Evolutionary conservation across 2,797 vertebrate species (phyloP), one percentile per base, ranked within the genome.

Genomic region (Cottoperca gobio): DNA sequence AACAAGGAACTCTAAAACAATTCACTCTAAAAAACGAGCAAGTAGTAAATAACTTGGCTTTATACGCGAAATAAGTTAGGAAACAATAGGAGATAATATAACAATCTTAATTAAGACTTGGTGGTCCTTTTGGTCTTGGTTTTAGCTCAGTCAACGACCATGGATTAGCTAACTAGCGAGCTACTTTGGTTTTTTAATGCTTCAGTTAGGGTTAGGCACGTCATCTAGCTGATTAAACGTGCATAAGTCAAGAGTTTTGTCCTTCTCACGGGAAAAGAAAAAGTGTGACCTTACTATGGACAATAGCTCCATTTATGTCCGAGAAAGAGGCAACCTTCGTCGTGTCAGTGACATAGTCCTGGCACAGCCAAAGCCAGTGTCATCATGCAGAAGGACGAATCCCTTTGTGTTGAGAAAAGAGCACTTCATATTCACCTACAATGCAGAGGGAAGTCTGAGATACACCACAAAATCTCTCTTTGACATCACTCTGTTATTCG

Each of bases 341-440:
- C 73, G 93, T 83, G 93, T 97, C 55, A 74, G 93, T 63, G 90
- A 92, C 73, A 57, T 94, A 26, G 53, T 94, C 39, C 87, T 91
- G 23, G 84, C 82, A 53, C 85, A 91, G 79, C 86, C 86, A 37
- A 89, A 84, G 83, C 68, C 81, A 6, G 79, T 80, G 37, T 86
- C 90, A 0, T 94, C 91, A 13, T 92, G 87, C 73, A 81, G 89
- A 14, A 87, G 90, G 70, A 88, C 90, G 9, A 92, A 93, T 35
- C 95, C 96, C 19, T 84, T 94, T 14, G 86, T 90, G 73, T 70
- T 93, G 78, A 95, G 92, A 73, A 97, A 96, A 21, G 96, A 97
- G 63, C 96, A 97, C 80, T 99, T 98, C 79, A 92, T 97, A 65
- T 97, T 98, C 91, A 98, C 96, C 0, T 98, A 97, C 85, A 98